Percentiles rank a stretch among this genome's conserved stretches.
These are phyloP conservation scores for Drosophila truncata DNA, from an alignment of 1,140 invertebrate genomes.

Conservation along the genomic window DNA sequence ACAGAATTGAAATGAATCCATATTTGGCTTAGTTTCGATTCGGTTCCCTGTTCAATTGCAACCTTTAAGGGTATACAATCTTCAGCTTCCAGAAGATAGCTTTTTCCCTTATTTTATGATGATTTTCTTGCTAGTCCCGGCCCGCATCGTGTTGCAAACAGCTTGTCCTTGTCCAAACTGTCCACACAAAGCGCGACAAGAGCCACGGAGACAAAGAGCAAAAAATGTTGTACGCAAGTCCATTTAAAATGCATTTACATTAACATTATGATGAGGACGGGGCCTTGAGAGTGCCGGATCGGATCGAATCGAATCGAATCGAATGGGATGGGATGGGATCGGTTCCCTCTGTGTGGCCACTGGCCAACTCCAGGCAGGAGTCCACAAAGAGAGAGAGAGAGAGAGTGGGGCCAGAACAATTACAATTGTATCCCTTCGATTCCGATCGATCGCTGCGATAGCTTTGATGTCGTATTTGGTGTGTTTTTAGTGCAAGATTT, in stretches of 20 bases:
- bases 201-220: conserved; percentile 56
- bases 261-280: conserved; percentile 84
- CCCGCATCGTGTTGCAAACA: conserved; percentile 81
- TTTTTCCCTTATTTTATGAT: conserved; percentile 56
- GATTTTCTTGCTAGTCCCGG: conserved; percentile 61
- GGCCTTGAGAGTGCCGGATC: conserved; percentile 42
- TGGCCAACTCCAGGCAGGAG: conserved; percentile 45
- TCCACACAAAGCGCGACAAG: conserved; percentile 79
- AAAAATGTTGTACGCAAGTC: conserved; percentile 83
- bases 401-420: conserved; percentile 59
- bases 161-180: conserved; percentile 78
- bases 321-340: conserved; percentile 18
- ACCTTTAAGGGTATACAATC: conserved; percentile 3
- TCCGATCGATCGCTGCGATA: conserved; percentile 82
- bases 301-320: conserved; percentile 25
- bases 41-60: too few relatives aligned
- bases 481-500: conserved; percentile 85
- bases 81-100: background rate
- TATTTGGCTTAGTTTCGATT: background rate
- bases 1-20: background rate
- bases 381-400: background rate
- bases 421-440: conserved; percentile 79
- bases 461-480: conserved; percentile 85
- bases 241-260: conserved; percentile 85
- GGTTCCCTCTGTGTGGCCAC: conserved; percentile 69